phyloP scores from a whole-genome alignment of 2,888 invertebrate species.

The Plagodis dolabraria region DNA sequence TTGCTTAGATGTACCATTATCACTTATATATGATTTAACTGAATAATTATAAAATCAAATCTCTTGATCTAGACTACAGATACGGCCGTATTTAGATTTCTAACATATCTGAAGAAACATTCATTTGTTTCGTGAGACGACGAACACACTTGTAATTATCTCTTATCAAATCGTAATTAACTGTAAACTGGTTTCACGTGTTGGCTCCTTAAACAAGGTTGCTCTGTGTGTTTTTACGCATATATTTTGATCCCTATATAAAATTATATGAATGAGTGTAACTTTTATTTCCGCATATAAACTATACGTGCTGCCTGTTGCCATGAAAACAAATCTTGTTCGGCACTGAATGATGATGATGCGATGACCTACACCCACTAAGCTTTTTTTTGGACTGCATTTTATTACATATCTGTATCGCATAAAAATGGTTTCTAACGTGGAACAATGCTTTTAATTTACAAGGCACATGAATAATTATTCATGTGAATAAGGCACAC shows the following conservation, averaged over 20 bases:
- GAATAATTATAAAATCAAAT: conserved; percentile 4
- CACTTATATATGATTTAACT: conserved; percentile 13
- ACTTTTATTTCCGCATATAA: no score
- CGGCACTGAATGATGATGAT: no score
- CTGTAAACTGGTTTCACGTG: conserved; percentile 26
- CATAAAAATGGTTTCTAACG: no score
- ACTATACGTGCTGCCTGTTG: no score
- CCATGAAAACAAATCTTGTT: no score
- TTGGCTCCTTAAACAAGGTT: conserved; percentile 20
- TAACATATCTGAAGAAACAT: conserved; percentile 15
- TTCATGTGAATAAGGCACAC: no score
- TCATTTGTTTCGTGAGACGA: conserved; percentile 32
- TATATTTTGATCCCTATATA: conserved; percentile 13
- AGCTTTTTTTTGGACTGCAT: no score
- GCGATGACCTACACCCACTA: no score
- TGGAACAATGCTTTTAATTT: no score
- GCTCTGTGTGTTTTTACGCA: conserved; percentile 15
- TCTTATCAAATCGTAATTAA: conserved; percentile 58
- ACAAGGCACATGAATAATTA: no score
- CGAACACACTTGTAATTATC: conserved; percentile 39
- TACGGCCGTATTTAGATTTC: conserved; percentile 8
- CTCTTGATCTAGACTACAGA: conserved; percentile 14
- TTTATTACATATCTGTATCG: no score
- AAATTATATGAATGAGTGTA: no score
- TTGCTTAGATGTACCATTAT: conserved; percentile 56